A percentile compares a stretch with the other conserved stretches of the same genome.
These are phyloP conservation scores for Peribatodes rhomboidaria DNA, from an alignment of 2,888 invertebrate species.

Conservation along the genomic window DNA sequence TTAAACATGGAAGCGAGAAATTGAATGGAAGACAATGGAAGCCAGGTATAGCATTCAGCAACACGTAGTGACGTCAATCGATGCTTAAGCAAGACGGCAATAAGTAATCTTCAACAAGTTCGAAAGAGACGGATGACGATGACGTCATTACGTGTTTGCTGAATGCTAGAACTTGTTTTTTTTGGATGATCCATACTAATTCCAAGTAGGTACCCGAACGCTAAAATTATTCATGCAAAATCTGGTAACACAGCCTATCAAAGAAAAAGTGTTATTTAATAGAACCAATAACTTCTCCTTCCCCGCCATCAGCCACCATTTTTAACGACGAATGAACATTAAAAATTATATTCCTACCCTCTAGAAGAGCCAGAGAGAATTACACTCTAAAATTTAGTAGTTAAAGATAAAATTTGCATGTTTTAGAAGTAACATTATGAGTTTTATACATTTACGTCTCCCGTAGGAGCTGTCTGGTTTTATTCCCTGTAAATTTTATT, in stretches of 20 bases:
- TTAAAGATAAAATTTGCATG: conserved; percentile 17
- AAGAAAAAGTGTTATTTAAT: conserved; percentile 64
- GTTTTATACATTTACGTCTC: conserved; percentile 23
- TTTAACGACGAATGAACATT: conserved; percentile 38
- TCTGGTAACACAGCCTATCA: conserved; percentile 43
- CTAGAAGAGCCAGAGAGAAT: neutral
- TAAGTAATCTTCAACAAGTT: too few relatives aligned
- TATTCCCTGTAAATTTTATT: conserved; percentile 33
- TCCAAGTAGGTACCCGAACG: too few relatives aligned
- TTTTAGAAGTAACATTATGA: conserved; percentile 19
- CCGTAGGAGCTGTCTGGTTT: conserved; percentile 33
- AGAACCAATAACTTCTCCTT: conserved; percentile 56
- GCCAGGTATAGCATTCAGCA: too few relatives aligned
- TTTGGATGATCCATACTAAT: too few relatives aligned
- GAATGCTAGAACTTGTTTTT: too few relatives aligned
- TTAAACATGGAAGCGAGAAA: too few relatives aligned
- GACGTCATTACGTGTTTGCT: too few relatives aligned
- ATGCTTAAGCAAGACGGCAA: too few relatives aligned
- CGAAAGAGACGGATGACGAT: too few relatives aligned
- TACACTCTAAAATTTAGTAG: neutral
- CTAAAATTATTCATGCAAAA: conserved; percentile 38
- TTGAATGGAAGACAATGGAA: too few relatives aligned
- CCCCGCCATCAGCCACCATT: conserved; percentile 33
- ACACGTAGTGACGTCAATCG: too few relatives aligned
- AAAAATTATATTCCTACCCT: conserved; percentile 31